A percentile compares a stretch with the other conserved stretches of the same genome.
phyloP scores from a whole-genome alignment of 2,113 vertebrate genomes.

The Passer domesticus region DNA sequence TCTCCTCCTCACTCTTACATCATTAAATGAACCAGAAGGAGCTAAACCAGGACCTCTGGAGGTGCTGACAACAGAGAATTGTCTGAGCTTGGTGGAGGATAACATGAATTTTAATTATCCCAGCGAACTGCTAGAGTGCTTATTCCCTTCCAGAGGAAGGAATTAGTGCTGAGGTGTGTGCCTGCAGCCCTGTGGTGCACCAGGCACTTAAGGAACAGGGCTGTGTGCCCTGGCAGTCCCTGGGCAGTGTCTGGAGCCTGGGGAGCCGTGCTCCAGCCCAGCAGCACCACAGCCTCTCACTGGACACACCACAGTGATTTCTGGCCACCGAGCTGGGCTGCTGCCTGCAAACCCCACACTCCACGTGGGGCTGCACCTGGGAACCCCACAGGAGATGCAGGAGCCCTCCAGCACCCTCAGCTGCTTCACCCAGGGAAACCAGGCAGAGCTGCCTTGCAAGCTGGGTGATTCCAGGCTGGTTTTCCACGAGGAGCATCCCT shows the following conservation, averaged over 20 bases:
- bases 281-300: accelerated
- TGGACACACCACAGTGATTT: accelerated
- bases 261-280: accelerated
- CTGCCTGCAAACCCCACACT: accelerated
- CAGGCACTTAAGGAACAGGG: not conserved
- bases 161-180: not conserved
- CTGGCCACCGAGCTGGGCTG: not conserved
- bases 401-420: not conserved
- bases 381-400: not conserved
- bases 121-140: not conserved
- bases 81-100: not conserved
- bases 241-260: accelerated
- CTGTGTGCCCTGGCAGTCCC: not conserved
- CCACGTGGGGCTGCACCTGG: accelerated
- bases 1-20: not conserved
- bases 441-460: not conserved
- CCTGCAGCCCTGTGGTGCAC: not conserved
- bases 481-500: accelerated
- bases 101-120: conserved; percentile 37
- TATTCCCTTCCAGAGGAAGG: not conserved
- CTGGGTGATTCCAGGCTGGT: accelerated
- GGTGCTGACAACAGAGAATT: conserved; percentile 44
- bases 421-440: not conserved
- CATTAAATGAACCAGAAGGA: conserved; percentile 43
- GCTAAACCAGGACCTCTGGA: conserved; percentile 46